A percentile compares a stretch with the other conserved stretches of the same genome.
These are phyloP conservation scores for Chymomyza caudatula DNA, from an alignment of 2,888 invertebrate genomes.

Conservation along the genomic window DNA sequence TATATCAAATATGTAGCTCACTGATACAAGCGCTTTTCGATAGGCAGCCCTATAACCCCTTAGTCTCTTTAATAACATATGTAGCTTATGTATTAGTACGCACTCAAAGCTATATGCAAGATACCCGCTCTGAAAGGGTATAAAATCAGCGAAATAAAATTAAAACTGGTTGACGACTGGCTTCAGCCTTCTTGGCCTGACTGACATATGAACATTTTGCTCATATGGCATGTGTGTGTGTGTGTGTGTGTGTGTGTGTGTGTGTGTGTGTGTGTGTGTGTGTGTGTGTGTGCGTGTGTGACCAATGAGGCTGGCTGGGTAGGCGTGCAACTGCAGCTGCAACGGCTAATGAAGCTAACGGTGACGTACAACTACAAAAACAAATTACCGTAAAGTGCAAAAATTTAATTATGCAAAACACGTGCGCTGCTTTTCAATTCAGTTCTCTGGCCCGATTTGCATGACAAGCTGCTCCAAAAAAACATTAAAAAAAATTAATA, in stretches of 20 bases:
- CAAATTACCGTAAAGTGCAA: slow-evolving; percentile 60
- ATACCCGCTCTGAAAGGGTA: neutral
- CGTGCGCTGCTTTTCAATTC: slow-evolving; percentile 58
- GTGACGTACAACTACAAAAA: slow-evolving; percentile 31
- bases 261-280: too few species aligned
- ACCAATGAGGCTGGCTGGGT: slow-evolving; percentile 1
- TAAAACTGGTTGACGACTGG: slow-evolving; percentile 54
- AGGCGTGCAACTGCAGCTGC: slow-evolving; percentile 45
- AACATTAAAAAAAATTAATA: neutral
- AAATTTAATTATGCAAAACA: slow-evolving; percentile 64
- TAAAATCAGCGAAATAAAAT: slow-evolving; percentile 18
- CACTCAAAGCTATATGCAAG: neutral
- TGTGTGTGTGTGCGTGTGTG: slow-evolving; percentile 21
- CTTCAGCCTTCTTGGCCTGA: slow-evolving; percentile 13
- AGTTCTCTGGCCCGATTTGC: too few species aligned
- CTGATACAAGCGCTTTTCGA: too few species aligned
- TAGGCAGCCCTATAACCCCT: too few species aligned
- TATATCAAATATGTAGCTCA: too few species aligned
- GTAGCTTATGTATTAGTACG: too few species aligned
- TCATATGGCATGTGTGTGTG: slow-evolving; percentile 16
- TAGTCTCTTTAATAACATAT: too few species aligned
- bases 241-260: slow-evolving; percentile 28
- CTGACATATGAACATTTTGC: slow-evolving; percentile 37
- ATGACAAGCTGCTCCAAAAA: slow-evolving; percentile 48
- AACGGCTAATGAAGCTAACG: slow-evolving; percentile 66